Conservation (phyloP, 2,888 invertebrate species). For the Conchocele bisecta region DNA sequence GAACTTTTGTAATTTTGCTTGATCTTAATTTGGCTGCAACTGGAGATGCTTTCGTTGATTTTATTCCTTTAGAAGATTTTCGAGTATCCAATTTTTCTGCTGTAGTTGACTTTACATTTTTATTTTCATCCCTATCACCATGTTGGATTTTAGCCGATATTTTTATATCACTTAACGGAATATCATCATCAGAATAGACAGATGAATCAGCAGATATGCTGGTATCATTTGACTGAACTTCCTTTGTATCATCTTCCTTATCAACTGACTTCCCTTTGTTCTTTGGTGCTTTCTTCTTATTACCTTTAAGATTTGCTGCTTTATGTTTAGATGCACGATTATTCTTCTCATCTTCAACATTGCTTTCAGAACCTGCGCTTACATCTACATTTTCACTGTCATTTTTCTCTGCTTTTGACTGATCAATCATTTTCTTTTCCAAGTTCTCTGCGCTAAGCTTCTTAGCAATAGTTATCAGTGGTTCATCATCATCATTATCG, state of each 20-base stretch:
- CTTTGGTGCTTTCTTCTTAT: too few relatives aligned
- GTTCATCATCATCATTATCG: slow-evolving; percentile 26
- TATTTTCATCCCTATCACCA: background rate
- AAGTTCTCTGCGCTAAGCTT: slow-evolving; percentile 11
- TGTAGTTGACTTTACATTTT: too few relatives aligned
- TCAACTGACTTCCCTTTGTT: background rate
- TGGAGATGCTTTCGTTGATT: slow-evolving; percentile 1
- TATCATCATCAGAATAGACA: slow-evolving; percentile 25
- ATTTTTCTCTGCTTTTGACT: background rate
- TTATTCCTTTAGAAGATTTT: background rate
- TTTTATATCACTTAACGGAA: slow-evolving; percentile 20
- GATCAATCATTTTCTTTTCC: slow-evolving; percentile 17
- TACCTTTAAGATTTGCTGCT: too few relatives aligned
- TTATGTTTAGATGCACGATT: too few relatives aligned
- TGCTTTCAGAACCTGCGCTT: background rate
- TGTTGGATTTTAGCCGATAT: background rate
- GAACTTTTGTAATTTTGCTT: slow-evolving; percentile 14
- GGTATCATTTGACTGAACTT: too few relatives aligned
- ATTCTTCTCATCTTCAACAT: background rate
- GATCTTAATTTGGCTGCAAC: slow-evolving; percentile 14
- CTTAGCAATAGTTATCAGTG: slow-evolving; percentile 8
- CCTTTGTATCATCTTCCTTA: background rate
- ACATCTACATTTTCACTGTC: background rate
- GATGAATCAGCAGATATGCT: too few relatives aligned
- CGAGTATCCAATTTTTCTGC: too few relatives aligned